Percentiles rank a stretch among this genome's conserved stretches.
Conservation (phyloP, 1,140 invertebrate genomes). For the Cyrtorhinus lividipennis region DNA sequence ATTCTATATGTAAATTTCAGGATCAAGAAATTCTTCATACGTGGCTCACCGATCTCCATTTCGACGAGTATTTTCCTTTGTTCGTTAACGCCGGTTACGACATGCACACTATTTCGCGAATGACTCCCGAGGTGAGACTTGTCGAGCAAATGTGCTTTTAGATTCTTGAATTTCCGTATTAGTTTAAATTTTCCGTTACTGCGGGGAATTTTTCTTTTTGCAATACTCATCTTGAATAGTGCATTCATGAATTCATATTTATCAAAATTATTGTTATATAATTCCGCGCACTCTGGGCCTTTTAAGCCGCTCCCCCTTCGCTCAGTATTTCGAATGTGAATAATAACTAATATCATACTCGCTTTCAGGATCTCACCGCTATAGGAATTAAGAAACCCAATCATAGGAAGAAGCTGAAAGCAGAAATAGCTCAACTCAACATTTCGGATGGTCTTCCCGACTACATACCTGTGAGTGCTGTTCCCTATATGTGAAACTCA, state of each 20-base stretch:
- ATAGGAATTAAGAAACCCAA: conserved; percentile 92
- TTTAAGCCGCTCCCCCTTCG: too few species aligned
- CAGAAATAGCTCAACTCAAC: conserved; percentile 88
- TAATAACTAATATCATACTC: too few species aligned
- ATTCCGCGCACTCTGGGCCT: too few species aligned
- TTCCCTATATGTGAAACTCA: too few species aligned
- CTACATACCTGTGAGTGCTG: conserved; percentile 77
- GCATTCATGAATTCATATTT: not conserved
- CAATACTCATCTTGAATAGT: not conserved
- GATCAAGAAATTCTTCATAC: conserved; percentile 84
- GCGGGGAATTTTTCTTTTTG: not conserved
- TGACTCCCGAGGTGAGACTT: conserved; percentile 84
- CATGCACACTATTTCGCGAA: conserved; percentile 88
- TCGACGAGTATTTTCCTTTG: conserved; percentile 88
- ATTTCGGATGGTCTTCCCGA: conserved; percentile 85
- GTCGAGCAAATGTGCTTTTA: too few species aligned
- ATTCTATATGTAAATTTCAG: conserved; percentile 36
- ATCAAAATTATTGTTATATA: too few species aligned
- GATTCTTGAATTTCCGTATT: too few species aligned
- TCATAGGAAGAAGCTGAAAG: conserved; percentile 88
- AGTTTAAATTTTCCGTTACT: too few species aligned
- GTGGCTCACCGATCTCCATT: conserved; percentile 88
- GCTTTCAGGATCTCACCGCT: conserved; percentile 45
- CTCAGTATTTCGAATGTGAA: too few species aligned
- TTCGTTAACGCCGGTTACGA: conserved; percentile 95